Base-by-base conservation (phyloP, 1,140 invertebrate species). In the Protaetia brevitarsis region DNA sequence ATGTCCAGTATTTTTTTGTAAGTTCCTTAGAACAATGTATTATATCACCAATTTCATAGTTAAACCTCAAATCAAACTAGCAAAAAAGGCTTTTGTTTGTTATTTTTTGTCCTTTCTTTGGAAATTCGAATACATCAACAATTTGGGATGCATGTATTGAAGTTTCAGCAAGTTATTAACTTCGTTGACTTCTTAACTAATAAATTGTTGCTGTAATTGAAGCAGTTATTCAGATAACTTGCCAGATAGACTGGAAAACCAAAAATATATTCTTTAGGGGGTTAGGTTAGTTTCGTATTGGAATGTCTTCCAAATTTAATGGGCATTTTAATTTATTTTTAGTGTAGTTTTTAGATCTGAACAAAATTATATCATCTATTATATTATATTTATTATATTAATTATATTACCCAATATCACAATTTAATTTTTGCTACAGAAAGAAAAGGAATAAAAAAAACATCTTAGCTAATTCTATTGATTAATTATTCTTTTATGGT, bases 221-320 rank as follows among this genome's bases (percentile, higher is more conserved):
- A 30, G 30, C 13, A 8, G 21, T 62, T 36, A 16, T 6, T 62
- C 36, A 11, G 29, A 64, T 63, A 63, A 57, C 59, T 69, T 66
- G 67, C 66, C 64, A 66, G 63, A 70, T 70, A 69, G 70, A 72
- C 70, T 72, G 70, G 68, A 67, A 63, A 65, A 72, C 70, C 70
- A 72, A 72, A 72, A 67, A 71, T 65, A 68, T 68, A 68, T 36
- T 66, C 51, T 63, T 72, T 66, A 72, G 37, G 58, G 65, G 59
- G 65, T 72, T 69, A 62, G 64, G 64, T 68, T 66, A 64, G 36
- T 64, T 29, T 56, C 31, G 37, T 34, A 63, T 63, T 72, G 70
- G 70, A 67, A 66, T 69, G 71, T 72, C 71, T 70, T 72, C 69
- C 71, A 72, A 71, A 72, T 68, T 63, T 31, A 13, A 62, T 28